Base-by-base conservation (phyloP, 1,140 invertebrate genomes). In the Trichonephila clavata region DNA sequence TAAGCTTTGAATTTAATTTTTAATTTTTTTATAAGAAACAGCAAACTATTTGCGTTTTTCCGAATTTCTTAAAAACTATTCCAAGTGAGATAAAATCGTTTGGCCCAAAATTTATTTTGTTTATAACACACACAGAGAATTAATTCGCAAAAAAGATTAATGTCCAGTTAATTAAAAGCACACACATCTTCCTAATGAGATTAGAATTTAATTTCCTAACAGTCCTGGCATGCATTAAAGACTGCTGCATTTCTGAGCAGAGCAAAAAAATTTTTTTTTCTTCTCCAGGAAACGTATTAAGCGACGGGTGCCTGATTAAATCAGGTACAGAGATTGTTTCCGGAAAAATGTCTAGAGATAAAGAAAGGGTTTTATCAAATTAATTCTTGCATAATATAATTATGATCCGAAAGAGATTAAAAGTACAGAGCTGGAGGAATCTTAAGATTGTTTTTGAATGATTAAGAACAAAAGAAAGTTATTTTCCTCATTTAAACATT, bases 181-280 rank as follows among this genome's bases (percentile, higher is more conserved):
- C 18, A 81, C 27, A 81, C 77, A 81, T 81, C 77, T 81, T 50
- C 32, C 77, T 81, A 81, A 81, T 43, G 77, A 81, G 77, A 81
- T 81, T 81, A 43, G 77, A 50, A 50, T 81, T 81, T 81, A 43
- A 39, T 43, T 81, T 43, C 32, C 32, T 7, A 24, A 1, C n/a
- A 24, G 21, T 5, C n/a, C 13, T 68, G 10, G 8, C 5, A 68
- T 5, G 13, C 21, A n/a, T 24, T 68, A 24, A 68, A n/a, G 65
- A 24, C 20, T n/a, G 65, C 65, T n/a, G 10, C 7, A 13, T 24
- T 24, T 24, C n/a, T 21, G 8, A 13, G 65, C n/a, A n/a, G 8
- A 24, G 65, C 2, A 24, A 68, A 68, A 68, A 24, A 24, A n/a
- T 1, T 1, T 61, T 61, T 63, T 18, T 18, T 63, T 63, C 21